phyloP scores from a whole-genome alignment of 1,140 invertebrate genomes.

The Sarcophaga bullata region DNA sequence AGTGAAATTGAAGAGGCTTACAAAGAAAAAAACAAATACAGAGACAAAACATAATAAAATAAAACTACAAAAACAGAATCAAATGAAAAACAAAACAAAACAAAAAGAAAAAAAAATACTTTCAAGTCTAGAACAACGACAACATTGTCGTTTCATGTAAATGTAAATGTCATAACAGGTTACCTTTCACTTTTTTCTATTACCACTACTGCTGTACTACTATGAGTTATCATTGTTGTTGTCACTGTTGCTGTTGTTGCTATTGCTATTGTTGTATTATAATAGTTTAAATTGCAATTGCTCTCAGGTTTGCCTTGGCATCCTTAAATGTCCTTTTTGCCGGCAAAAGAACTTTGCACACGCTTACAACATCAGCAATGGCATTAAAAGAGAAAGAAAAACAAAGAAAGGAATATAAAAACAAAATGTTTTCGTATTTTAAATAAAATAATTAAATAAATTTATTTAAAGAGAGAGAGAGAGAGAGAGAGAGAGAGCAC shows the following conservation, averaged over 20 bases:
- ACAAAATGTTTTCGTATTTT: not conserved
- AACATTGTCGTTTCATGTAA: slow-evolving; percentile 31
- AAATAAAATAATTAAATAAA: not conserved
- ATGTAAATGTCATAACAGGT: slow-evolving; percentile 38
- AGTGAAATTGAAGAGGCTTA: slow-evolving; percentile 3
- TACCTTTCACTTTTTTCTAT: slow-evolving; percentile 37
- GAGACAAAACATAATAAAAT: not conserved
- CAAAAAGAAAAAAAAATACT: not conserved
- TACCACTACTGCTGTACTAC: slow-evolving; percentile 17
- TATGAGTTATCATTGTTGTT: slow-evolving; percentile 50
- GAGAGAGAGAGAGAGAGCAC: too few species aligned
- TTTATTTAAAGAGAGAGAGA: not conserved
- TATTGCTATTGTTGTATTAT: slow-evolving; percentile 55
- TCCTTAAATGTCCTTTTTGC: slow-evolving; percentile 55
- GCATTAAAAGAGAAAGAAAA: too few species aligned
- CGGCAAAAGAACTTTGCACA: too few species aligned
- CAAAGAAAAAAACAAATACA: not conserved
- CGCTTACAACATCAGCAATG: too few species aligned
- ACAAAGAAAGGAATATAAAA: too few species aligned
- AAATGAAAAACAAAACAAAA: not conserved
- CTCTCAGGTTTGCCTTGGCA: slow-evolving; percentile 37
- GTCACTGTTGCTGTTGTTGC: slow-evolving; percentile 55
- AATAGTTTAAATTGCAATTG: too few species aligned
- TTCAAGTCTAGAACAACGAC: slow-evolving; percentile 33
- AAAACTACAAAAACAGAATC: not conserved